Conservation (phyloP, 2,113 vertebrate genomes). For the Mobula birostris region DNA sequence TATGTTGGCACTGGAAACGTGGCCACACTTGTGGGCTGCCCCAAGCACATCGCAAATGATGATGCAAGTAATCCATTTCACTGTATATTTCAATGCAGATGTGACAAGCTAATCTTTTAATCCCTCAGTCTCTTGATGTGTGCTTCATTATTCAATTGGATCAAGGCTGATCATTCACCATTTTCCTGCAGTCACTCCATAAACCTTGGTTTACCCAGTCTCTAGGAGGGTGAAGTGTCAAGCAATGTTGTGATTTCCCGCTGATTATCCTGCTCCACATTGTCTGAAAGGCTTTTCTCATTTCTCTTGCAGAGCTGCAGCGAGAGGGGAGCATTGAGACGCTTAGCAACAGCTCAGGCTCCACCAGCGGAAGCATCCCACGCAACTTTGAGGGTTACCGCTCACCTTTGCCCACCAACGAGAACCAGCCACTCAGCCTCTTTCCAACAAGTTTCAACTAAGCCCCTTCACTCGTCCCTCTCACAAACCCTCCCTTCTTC, state of each 20-base stretch:
- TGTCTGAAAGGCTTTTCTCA: background rate
- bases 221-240: background rate
- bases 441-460: constrained; percentile 75
- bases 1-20: too few relatives aligned
- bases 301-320: constrained; percentile 74
- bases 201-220: too few relatives aligned
- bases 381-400: constrained; percentile 92
- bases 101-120: too few relatives aligned
- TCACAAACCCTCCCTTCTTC: too few relatives aligned
- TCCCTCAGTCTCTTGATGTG: too few relatives aligned
- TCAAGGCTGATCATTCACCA: too few relatives aligned
- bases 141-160: too few relatives aligned
- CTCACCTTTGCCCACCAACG: constrained; percentile 88
- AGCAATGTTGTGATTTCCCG: background rate
- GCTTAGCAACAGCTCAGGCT: constrained; percentile 95
- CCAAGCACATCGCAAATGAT: too few relatives aligned
- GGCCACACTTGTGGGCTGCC: too few relatives aligned
- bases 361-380: constrained; percentile 94
- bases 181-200: too few relatives aligned
- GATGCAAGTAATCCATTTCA: too few relatives aligned
- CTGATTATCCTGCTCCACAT: background rate
- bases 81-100: too few relatives aligned
- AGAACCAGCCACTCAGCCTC: constrained; percentile 92
- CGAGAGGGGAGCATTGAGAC: constrained; percentile 99
- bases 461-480: background rate